Base-by-base conservation (phyloP, 2,113 vertebrate genomes). In the Ammospiza nelsoni region DNA sequence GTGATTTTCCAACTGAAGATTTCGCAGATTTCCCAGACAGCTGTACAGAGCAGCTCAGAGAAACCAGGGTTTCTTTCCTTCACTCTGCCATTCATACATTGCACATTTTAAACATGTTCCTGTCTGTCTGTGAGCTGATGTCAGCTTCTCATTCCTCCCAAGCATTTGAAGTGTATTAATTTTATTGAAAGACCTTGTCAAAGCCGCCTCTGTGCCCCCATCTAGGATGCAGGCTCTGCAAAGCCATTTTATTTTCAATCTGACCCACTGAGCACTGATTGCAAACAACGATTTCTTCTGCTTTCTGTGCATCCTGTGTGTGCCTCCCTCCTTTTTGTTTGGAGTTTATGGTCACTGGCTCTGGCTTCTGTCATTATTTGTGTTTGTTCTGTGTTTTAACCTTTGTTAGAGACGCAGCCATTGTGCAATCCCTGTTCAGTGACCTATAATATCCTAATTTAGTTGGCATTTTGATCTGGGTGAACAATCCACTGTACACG, bases 371-470 rank as follows among this genome's bases (percentile, higher is more conserved):
- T 75, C 90, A 67, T 95, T 93, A 86, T 95, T 92, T 93, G 94
- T 79, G 93, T 97, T 93, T 96, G 94, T 96, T 96, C 86, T 2
- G 2, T 90, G 82, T 69, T 96, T 97, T 97, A 97, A 96, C 96
- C 96, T 96, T 95, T 96, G 94, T 94, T 92, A 92, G 84, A 94
- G 90, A 62, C 69, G 93, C 73, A 8, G 90, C 72, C 87, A 79
- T 92, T 92, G 92, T 91, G 90, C 88, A 95, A 77, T 89, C 85
- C 81, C 95, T 92, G 95, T 37, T 95, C 92, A 62, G 66, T 96
- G 96, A 97, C 95, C 95, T 96, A 39, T 27, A 74, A 71, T 90
- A 65, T 68, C 81, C 86, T 88, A 81, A 96, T 96, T 96, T 66
- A 92, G 81, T 29, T 92, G 94, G 88, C 75, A 95, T 96, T 95